Percentiles rank a stretch among this genome's conserved stretches.
Conservation (phyloP, 2,113 vertebrate species). For the Halcyon senegalensis region DNA sequence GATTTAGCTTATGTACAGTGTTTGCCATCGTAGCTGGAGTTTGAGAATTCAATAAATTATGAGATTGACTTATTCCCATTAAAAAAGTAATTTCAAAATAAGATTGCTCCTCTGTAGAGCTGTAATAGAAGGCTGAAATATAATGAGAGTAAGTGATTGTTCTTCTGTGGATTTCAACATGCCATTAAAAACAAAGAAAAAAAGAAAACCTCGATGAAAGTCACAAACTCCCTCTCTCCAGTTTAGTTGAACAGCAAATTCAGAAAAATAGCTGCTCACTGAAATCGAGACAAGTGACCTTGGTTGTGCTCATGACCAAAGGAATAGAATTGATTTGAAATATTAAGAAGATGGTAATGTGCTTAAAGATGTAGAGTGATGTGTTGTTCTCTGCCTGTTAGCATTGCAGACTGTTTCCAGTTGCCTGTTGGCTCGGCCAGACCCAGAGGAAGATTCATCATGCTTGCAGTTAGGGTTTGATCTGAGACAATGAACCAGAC, state of each 20-base stretch:
- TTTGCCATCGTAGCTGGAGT: constrained; percentile 1
- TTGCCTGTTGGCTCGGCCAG: background rate
- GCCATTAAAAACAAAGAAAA: background rate
- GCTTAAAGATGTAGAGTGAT: background rate
- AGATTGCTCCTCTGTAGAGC: background rate
- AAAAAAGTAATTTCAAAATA: constrained; percentile 43
- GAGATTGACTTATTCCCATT: constrained; percentile 54
- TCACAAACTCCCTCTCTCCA: background rate
- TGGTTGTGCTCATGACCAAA: background rate
- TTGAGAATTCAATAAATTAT: constrained; percentile 56
- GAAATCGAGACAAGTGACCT: background rate
- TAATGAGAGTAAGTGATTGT: background rate
- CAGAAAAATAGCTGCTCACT: background rate
- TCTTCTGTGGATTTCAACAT: background rate
- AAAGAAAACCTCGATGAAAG: background rate
- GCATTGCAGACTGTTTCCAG: background rate
- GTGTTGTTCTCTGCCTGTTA: background rate
- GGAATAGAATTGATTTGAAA: background rate
- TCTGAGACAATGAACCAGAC: background rate
- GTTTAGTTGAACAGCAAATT: background rate
- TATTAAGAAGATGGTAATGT: background rate
- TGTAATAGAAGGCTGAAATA: constrained; percentile 9
- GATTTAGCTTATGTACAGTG: background rate
- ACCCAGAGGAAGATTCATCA: background rate
- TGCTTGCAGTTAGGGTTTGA: background rate